These are phyloP conservation scores for Malurus melanocephalus DNA, from an alignment of 2,113 vertebrate genomes.

Conservation along the genomic window DNA sequence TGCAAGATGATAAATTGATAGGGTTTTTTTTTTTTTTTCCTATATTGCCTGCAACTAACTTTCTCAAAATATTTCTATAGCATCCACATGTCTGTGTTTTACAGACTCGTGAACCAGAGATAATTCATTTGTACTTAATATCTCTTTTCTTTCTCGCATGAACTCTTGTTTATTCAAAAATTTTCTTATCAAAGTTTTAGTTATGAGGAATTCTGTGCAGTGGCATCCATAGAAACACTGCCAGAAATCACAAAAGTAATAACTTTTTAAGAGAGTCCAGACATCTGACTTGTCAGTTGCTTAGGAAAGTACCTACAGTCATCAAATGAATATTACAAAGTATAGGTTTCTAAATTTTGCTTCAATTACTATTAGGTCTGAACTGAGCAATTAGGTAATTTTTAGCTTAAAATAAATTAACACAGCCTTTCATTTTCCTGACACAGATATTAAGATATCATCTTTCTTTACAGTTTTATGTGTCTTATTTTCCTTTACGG, in stretches of 20 bases:
- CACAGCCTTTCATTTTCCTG: not conserved
- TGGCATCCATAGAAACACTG: not conserved
- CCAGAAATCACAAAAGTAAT: not conserved
- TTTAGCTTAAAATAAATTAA: not conserved
- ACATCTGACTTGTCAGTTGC: not conserved
- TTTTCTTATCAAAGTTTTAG: not conserved
- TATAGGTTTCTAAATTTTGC: not conserved
- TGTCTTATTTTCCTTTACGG: not conserved
- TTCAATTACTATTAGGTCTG: not conserved
- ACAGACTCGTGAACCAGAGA: not conserved
- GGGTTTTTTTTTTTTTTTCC: rapidly evolving
- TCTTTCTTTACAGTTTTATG: not conserved
- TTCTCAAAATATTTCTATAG: not conserved
- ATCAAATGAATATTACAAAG: not conserved
- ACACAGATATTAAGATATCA: not conserved
- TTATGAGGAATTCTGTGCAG: not conserved
- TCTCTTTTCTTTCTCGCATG: not conserved
- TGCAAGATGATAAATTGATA: not conserved
- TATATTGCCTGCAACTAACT: not conserved
- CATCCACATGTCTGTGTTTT: not conserved
- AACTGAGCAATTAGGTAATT: not conserved
- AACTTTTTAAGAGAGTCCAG: not conserved
- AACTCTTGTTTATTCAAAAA: not conserved
- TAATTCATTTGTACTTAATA: not conserved
- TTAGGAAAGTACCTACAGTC: not conserved